phyloP scores from a whole-genome alignment of 2,113 vertebrate genomes.

The Hylia prasina region DNA sequence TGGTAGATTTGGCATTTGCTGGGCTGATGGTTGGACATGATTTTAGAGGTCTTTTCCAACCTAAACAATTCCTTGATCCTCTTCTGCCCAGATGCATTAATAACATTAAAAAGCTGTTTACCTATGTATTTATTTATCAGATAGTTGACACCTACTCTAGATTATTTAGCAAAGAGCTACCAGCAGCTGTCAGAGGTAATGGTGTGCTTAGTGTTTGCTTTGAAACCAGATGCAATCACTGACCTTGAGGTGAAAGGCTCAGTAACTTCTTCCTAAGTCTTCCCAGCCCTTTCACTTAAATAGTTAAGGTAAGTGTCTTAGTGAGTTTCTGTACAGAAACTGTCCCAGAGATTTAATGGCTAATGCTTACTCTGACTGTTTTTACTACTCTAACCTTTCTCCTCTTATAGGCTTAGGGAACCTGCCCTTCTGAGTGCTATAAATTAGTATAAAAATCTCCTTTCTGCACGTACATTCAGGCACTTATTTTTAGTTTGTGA shows the following conservation, averaged over 20 bases:
- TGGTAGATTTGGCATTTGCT: not conserved
- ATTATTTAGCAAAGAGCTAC: conserved; percentile 1
- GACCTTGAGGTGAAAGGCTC: conserved; percentile 1
- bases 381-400: not conserved
- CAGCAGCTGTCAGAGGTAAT: conserved; percentile 5
- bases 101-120: not conserved
- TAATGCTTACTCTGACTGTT: not conserved
- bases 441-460: not conserved
- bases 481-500: not conserved
- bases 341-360: not conserved
- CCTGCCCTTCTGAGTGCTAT: not conserved
- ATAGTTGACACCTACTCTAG: not conserved
- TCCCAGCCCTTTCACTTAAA: not conserved
- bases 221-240: not conserved
- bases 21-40: rapidly evolving
- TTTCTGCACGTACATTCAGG: not conserved
- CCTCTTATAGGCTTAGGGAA: not conserved
- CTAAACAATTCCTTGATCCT: not conserved
- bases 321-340: not conserved
- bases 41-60: not conserved
- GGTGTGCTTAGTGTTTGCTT: not conserved
- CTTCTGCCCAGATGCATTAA: not conserved
- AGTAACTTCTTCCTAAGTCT: not conserved
- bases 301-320: not conserved
- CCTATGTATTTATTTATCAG: not conserved